Percentiles rank a stretch among this genome's conserved stretches.
phyloP scores from a whole-genome alignment of 2,797 vertebrate genomes.

The Rhinatrema bivittatum region DNA sequence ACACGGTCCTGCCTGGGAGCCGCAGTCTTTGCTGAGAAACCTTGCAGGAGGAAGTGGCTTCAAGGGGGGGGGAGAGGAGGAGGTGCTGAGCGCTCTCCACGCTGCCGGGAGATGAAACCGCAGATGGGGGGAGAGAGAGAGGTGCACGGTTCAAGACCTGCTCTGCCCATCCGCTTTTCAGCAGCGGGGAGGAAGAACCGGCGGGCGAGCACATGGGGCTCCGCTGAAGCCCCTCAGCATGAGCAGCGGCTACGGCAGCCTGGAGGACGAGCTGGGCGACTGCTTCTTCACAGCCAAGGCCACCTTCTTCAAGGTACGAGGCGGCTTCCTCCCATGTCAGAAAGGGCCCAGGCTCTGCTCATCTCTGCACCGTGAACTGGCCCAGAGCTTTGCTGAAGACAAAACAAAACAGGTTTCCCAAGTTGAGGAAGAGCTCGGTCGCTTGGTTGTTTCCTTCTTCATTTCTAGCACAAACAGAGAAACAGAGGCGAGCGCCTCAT shows the following conservation, averaged over 20 bases:
- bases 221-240: slow-evolving; percentile 78
- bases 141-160: slow-evolving; percentile 18
- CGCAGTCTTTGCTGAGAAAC: slow-evolving; percentile 21
- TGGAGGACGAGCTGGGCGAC: slow-evolving; percentile 85
- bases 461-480: no score
- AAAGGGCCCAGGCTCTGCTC: no score
- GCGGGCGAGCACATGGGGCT: slow-evolving; percentile 15
- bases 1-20: not conserved
- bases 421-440: no score
- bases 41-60: slow-evolving; percentile 74
- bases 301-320: slow-evolving; percentile 81
- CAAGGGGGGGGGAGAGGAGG: slow-evolving; percentile 31
- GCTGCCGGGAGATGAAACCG: slow-evolving; percentile 49
- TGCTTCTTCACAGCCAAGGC: slow-evolving; percentile 94
- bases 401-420: no score
- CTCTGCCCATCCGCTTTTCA: no score
- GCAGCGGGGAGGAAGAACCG: slow-evolving; percentile 14
- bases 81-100: slow-evolving; percentile 42
- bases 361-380: no score
- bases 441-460: no score
- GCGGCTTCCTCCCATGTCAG: no score
- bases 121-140: slow-evolving; percentile 53
- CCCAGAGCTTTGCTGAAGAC: no score
- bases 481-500: no score
- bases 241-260: slow-evolving; percentile 96